Conservation (phyloP, 2,797 vertebrate genomes). For the Mallotus villosus region DNA sequence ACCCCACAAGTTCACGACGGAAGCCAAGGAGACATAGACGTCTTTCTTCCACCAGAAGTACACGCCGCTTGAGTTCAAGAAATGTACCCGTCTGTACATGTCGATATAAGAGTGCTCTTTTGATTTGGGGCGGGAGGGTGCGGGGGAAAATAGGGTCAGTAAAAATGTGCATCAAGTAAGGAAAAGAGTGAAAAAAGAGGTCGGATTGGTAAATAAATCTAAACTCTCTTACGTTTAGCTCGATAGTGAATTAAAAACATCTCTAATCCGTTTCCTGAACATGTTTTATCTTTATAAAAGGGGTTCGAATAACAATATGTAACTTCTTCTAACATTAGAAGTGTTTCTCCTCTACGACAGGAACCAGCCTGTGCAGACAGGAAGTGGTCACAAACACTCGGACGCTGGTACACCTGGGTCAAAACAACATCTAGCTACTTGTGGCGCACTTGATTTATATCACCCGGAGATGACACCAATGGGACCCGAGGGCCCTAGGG, state of each 20-base stretch:
- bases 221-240: conserved; percentile 75
- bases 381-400: conserved; percentile 38
- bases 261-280: conserved; percentile 68
- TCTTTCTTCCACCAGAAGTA: conserved; percentile 65
- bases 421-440: background rate
- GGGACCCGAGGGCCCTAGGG: background rate
- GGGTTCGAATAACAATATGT: conserved; percentile 35
- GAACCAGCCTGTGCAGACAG: conserved; percentile 84
- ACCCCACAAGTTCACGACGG: conserved; percentile 31
- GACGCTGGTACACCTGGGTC: conserved; percentile 40
- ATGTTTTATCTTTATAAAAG: conserved; percentile 67
- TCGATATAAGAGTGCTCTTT: conserved; percentile 70
- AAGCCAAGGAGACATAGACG: conserved; percentile 64
- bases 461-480: conserved; percentile 21
- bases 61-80: conserved; percentile 57
- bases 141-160: conserved; percentile 34
- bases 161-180: conserved; percentile 73
- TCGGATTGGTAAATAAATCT: conserved; percentile 68
- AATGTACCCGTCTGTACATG: conserved; percentile 70
- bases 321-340: conserved; percentile 53
- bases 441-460: background rate
- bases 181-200: conserved; percentile 67
- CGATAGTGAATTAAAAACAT: conserved; percentile 79
- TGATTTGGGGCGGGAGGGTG: conserved; percentile 59
- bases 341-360: conserved; percentile 75